Conservation (phyloP, 2,888 invertebrate genomes). For the Agrilus mali region DNA sequence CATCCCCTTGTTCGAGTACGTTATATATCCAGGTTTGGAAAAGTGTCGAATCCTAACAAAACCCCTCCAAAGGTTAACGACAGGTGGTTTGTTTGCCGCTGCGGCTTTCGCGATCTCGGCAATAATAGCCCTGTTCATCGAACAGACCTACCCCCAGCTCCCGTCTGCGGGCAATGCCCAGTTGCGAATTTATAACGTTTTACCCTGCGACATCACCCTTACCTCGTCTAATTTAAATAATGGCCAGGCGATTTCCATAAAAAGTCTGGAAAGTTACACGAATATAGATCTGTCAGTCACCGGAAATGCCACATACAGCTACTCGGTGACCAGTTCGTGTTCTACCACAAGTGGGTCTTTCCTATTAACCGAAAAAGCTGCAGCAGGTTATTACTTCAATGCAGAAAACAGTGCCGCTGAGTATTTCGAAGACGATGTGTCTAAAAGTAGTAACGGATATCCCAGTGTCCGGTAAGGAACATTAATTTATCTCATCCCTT, state of each 20-base stretch:
- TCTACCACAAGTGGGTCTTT: background rate
- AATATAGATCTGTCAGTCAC: conserved; percentile 5
- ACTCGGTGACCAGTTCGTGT: background rate
- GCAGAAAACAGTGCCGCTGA: conserved; percentile 7
- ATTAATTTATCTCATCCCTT: conserved; percentile 25
- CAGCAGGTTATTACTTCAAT: conserved; percentile 12
- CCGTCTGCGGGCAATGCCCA: conserved; percentile 48
- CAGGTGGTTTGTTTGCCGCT: conserved; percentile 79
- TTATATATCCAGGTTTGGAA: conserved; percentile 65
- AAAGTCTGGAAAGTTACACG: conserved; percentile 1
- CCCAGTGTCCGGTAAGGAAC: conserved; percentile 40
- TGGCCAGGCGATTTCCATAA: background rate
- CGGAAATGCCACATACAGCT: background rate
- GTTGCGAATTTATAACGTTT: conserved; percentile 58
- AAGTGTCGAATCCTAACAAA: conserved; percentile 54
- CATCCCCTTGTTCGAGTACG: conserved; percentile 73
- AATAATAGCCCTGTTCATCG: conserved; percentile 62
- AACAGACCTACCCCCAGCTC: conserved; percentile 52
- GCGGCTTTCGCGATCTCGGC: conserved; percentile 80
- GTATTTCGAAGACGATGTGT: conserved; percentile 34
- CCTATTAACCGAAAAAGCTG: conserved; percentile 6
- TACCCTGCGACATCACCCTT: conserved; percentile 37
- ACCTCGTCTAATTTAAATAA: background rate
- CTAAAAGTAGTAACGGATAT: conserved; percentile 43
- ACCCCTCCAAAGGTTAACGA: conserved; percentile 76